Percentiles rank a stretch among this genome's conserved stretches.
phyloP scores from a whole-genome alignment of 35 echinoderm and acorn worm genomes.

The Ophioderma brevispina region DNA sequence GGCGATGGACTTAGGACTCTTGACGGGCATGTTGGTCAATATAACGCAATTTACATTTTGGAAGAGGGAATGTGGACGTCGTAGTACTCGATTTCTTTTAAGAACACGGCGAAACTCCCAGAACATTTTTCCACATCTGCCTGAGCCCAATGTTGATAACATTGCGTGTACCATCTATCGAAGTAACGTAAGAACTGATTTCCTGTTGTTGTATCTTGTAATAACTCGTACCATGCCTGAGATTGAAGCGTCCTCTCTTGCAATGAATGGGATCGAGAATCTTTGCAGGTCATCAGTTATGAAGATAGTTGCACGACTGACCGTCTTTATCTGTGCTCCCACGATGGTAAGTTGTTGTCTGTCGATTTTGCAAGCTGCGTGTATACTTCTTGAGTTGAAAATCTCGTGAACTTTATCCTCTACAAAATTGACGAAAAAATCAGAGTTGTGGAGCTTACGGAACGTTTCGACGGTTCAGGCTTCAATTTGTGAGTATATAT shows the following conservation, averaged over 20 bases:
- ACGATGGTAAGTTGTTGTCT: background rate
- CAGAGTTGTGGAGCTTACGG: background rate
- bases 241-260: background rate
- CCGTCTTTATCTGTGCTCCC: background rate
- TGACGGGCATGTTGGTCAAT: background rate
- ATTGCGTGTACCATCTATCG: background rate
- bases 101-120: background rate
- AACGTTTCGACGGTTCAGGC: background rate
- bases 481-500: background rate
- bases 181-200: constrained; percentile 8
- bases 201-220: background rate
- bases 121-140: background rate
- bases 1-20: background rate
- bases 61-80: background rate
- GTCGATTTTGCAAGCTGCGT: background rate
- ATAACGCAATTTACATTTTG: background rate
- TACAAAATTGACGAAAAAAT: background rate
- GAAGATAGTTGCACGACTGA: background rate
- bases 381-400: too few species aligned
- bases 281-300: constrained; percentile 1
- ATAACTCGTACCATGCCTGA: background rate
- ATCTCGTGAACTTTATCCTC: too few species aligned
- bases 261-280: background rate
- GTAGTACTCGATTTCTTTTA: constrained; percentile 1
- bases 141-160: background rate